Base-by-base conservation (phyloP, 2,113 vertebrate species). In the Oceanodroma tethys region DNA sequence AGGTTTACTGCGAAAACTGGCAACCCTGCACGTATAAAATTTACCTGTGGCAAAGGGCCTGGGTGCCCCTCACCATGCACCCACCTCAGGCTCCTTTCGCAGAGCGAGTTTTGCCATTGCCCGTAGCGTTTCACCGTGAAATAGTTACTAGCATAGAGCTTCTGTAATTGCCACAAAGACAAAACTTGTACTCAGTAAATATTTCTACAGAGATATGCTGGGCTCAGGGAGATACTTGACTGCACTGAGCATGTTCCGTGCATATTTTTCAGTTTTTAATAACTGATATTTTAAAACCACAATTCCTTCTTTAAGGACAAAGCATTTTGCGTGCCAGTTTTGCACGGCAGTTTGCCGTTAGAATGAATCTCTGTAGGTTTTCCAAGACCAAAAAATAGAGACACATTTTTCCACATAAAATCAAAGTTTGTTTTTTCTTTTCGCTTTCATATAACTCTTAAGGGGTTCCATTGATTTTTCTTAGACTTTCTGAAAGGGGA, bases 381-480 rank as follows among this genome's bases (percentile, higher is more conserved):
- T 95, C 96, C 93, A 95, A 72, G 95, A 92, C 94, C 19, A 50
- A 73, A 92, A 93, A 59, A 34, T 1, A 76, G 45, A 86, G 45
- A 42, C 30, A 0, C 15, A 7, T 75, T 95, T 97, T 96, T 97
- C 96, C 96, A 92, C 96, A 68, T 92, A 84, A 97, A 96, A 83
- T 43, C 82, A 9, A 63, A 20, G 56, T 70, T 96, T 79, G 29
- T 67, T 91, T 90, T 90, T 59, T 27, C 53, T 81, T 48, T 85
- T 48, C 5, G 7, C 75, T 94, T 93, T 74, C 63, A 14, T 88
- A 3, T 58, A 62, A 55, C 55, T 81, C 86, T 68, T 81, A 65
- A 94, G 65, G 58, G 22, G 22, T 71, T 96, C 65, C 42, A 32
- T 17, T 78, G 82, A 52, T 65, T 92, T 79, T 66, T n/a, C 92